phyloP scores from a whole-genome alignment of 2,797 vertebrate species.

The Rhinichthys osculus region DNA sequence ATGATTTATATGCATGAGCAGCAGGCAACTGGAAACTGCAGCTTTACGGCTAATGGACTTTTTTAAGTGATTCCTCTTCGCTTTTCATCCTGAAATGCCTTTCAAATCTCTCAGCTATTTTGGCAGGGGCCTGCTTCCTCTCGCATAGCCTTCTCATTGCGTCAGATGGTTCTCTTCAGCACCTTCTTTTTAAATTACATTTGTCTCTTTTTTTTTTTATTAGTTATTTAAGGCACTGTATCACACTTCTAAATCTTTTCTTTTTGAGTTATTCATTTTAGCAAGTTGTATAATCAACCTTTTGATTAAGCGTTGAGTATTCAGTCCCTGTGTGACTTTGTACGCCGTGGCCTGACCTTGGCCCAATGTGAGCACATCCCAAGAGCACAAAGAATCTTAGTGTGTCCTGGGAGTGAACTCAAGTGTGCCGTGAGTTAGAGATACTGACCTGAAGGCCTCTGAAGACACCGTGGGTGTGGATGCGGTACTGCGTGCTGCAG shows the following conservation, averaged over 20 bases:
- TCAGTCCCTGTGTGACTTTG: slow-evolving; percentile 19
- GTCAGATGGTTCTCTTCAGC: slow-evolving; percentile 58
- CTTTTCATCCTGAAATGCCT: slow-evolving; percentile 66
- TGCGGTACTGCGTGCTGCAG: slow-evolving; percentile 98
- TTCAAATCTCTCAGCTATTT: slow-evolving; percentile 66
- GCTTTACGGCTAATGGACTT: slow-evolving; percentile 76
- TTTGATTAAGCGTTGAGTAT: slow-evolving; percentile 28
- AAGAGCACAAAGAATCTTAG: slow-evolving; percentile 30
- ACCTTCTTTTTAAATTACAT: slow-evolving; percentile 47
- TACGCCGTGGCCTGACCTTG: slow-evolving; percentile 58
- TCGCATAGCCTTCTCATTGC: slow-evolving; percentile 61
- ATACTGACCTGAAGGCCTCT: slow-evolving; percentile 88
- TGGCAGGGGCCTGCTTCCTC: slow-evolving; percentile 62
- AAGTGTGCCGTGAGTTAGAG: background rate
- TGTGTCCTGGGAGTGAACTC: slow-evolving; percentile 52
- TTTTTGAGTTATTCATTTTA: slow-evolving; percentile 8
- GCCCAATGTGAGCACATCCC: slow-evolving; percentile 45
- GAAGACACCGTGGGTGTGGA: slow-evolving; percentile 97
- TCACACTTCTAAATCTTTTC: slow-evolving; percentile 32
- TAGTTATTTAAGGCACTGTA: slow-evolving; percentile 33
- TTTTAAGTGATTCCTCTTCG: slow-evolving; percentile 72
- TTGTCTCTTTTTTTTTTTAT: slow-evolving; percentile 20
- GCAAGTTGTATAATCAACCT: slow-evolving; percentile 12
- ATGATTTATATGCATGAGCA: slow-evolving; percentile 81
- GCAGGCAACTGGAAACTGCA: slow-evolving; percentile 76